phyloP scores from a whole-genome alignment of 2,888 invertebrate species.

The Pycnomerus fuliginosus region DNA sequence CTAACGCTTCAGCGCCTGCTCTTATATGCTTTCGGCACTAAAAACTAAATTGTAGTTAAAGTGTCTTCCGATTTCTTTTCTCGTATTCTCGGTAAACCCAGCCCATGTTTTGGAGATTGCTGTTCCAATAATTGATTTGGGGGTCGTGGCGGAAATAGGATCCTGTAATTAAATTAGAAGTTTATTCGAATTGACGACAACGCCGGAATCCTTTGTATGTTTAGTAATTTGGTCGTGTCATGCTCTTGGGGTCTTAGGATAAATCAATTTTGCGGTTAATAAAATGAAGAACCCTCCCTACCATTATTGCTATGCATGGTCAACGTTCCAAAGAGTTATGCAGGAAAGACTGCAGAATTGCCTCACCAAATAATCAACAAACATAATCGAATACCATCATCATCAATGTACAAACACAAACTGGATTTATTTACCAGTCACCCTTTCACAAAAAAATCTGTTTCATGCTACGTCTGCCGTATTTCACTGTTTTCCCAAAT shows the following conservation, averaged over 20 bases:
- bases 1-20: no score
- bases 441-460: no score
- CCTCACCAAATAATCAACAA: no score
- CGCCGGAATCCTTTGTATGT: conserved; percentile 22
- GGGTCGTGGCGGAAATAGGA: conserved; percentile 7
- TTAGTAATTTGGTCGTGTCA: conserved; percentile 28
- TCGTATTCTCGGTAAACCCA: not conserved
- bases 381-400: no score
- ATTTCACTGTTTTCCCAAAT: no score
- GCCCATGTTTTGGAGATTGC: not conserved
- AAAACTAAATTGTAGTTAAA: no score
- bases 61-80: not conserved
- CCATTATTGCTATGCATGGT: conserved; percentile 39
- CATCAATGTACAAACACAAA: no score
- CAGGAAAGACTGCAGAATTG: conserved; percentile 26
- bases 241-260: conserved; percentile 22
- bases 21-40: no score
- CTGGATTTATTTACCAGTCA: no score
- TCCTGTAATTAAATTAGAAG: conserved; percentile 22
- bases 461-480: no score
- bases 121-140: conserved; percentile 8
- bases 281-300: conserved; percentile 37
- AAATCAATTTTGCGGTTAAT: conserved; percentile 43
- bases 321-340: conserved; percentile 32
- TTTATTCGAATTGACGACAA: conserved; percentile 21